Percentiles rank a stretch among this genome's conserved stretches.
phyloP scores from a whole-genome alignment of 2,113 vertebrate genomes.

The Jaculus jaculus region DNA sequence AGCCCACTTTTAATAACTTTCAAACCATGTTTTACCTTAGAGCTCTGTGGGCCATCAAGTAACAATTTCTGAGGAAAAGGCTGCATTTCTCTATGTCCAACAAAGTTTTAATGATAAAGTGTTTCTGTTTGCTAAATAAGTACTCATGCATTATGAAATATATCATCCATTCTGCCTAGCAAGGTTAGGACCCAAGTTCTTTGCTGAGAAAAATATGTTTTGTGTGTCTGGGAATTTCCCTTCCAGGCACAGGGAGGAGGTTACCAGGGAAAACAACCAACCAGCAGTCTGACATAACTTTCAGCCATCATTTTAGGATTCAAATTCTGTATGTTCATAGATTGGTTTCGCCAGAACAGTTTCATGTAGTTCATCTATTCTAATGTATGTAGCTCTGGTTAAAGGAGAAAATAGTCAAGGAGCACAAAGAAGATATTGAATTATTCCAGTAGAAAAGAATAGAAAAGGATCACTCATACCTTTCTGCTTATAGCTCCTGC shows the following conservation, averaged over 20 bases:
- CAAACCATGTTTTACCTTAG: neutral
- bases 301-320: neutral
- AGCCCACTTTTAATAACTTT: slow-evolving; percentile 36
- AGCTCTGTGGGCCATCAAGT: neutral
- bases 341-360: neutral
- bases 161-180: neutral
- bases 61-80: slow-evolving; percentile 26
- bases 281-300: neutral
- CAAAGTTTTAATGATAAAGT: slow-evolving; percentile 72
- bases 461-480: neutral
- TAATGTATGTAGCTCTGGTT: neutral
- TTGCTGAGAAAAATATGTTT: neutral
- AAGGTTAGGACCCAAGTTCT: slow-evolving; percentile 14
- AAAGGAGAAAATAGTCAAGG: neutral
- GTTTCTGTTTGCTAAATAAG: slow-evolving; percentile 69
- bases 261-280: slow-evolving; percentile 8
- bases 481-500: neutral
- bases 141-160: slow-evolving; percentile 64
- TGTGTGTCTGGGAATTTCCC: neutral
- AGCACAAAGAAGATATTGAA: neutral
- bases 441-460: neutral
- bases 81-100: slow-evolving; percentile 15
- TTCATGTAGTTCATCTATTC: neutral
- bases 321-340: neutral
- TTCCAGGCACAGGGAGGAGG: neutral